These are phyloP conservation scores for Chrysotoxum bicinctum DNA, from an alignment of 2,888 invertebrate genomes.

Conservation along the genomic window DNA sequence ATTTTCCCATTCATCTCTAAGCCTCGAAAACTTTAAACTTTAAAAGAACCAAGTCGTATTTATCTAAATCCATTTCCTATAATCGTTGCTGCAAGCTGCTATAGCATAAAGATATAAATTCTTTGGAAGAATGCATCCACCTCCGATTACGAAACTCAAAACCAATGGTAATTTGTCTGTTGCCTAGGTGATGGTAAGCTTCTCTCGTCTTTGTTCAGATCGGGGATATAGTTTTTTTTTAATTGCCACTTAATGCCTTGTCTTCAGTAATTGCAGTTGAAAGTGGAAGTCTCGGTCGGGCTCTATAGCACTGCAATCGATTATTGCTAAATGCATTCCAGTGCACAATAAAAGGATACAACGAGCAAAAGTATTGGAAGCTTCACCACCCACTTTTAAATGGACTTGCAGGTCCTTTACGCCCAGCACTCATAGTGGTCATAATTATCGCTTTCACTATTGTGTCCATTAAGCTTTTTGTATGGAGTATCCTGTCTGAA, in stretches of 20 bases:
- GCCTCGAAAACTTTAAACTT: slow-evolving; percentile 36
- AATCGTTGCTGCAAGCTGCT: slow-evolving; percentile 2
- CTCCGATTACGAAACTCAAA: slow-evolving; percentile 33
- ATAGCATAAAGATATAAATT: not conserved
- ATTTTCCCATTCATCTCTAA: slow-evolving; percentile 44
- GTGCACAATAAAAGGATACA: slow-evolving; percentile 36
- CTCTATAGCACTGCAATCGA: slow-evolving; percentile 52
- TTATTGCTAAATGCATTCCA: slow-evolving; percentile 46
- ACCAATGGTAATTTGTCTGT: slow-evolving; percentile 60
- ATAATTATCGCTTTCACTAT: slow-evolving; percentile 64
- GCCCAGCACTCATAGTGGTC: slow-evolving; percentile 44
- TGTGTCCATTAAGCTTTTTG: slow-evolving; percentile 48
- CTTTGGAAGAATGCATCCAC: not conserved
- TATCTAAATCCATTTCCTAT: not conserved
- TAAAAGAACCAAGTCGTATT: not conserved
- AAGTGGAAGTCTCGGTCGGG: slow-evolving; percentile 42
- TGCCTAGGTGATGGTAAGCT: slow-evolving; percentile 11
- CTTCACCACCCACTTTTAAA: not conserved
- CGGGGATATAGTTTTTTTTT: slow-evolving; percentile 13
- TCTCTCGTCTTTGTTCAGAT: not conserved
- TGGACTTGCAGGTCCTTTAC: slow-evolving; percentile 4
- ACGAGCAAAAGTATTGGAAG: slow-evolving; percentile 9
- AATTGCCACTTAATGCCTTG: slow-evolving; percentile 67
- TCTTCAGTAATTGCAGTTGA: slow-evolving; percentile 64
- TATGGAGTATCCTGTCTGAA: slow-evolving; percentile 12